Conservation (phyloP, 2,888 invertebrate species). For the Lochmaea capreae region DNA sequence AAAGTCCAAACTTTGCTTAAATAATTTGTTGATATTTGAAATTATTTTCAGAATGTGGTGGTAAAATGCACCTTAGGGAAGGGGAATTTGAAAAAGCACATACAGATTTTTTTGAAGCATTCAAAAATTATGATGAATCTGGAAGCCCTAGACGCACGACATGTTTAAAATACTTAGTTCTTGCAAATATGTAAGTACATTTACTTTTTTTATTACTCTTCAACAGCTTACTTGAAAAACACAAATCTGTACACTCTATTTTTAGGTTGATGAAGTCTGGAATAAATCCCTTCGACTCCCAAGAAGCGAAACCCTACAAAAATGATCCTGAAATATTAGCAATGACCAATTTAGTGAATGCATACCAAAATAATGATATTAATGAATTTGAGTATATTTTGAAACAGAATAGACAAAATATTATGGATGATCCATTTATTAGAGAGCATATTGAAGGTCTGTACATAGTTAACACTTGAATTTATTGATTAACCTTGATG, state of each 20-base stretch:
- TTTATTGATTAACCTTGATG: constrained; percentile 5
- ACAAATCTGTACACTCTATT: constrained; percentile 5
- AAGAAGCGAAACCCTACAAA: constrained; percentile 99
- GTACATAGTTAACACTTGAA: neutral
- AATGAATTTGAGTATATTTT: constrained; percentile 97
- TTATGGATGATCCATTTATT: constrained; percentile 99
- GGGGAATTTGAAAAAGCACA: constrained; percentile 99
- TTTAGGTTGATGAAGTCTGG: constrained; percentile 97
- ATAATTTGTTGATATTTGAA: neutral
- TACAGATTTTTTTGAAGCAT: constrained; percentile 99
- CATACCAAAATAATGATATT: constrained; percentile 98
- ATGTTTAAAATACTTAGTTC: constrained; percentile 96
- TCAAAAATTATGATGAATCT: constrained; percentile 99
- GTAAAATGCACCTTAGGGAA: constrained; percentile 99
- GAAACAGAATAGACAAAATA: constrained; percentile 91
- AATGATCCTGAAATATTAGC: constrained; percentile 99
- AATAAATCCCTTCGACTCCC: constrained; percentile 99
- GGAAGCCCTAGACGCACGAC: constrained; percentile 97
- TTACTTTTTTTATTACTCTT: neutral
- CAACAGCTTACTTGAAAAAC: no score
- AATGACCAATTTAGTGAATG: constrained; percentile 97
- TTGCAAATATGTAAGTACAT: constrained; percentile 94
- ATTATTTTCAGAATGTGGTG: constrained; percentile 86
- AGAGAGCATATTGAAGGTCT: constrained; percentile 95
- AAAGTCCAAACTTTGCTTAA: no score